Base-by-base conservation (phyloP, 2,797 vertebrate genomes). In the Setipinna tenuifilis region DNA sequence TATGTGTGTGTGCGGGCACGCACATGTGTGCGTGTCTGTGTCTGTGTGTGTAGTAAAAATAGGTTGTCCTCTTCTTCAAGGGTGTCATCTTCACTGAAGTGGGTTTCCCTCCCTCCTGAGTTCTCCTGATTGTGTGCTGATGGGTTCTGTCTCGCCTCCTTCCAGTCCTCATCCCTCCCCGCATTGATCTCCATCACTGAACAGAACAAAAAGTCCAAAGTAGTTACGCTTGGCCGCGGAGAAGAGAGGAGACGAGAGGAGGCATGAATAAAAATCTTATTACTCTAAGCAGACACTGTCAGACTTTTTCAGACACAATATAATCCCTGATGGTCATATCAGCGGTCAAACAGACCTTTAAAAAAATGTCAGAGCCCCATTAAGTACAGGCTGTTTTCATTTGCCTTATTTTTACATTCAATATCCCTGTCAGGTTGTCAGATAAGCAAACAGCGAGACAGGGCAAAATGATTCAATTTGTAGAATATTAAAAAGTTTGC, bases 61-160 rank as follows among this genome's bases (percentile, higher is more conserved):
- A 44, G 71, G 71, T 21, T 75, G 71, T 31, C 71, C 71, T 78
- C 19, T 41, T 78, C 31, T 78, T 31, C 16, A 6, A 31, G 68
- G 31, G 31, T 41, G 71, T 68, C 71, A 44, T 78, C 35, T 41
- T 9, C 21, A 41, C 71, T 78, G 71, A 21, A 78, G 71, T 78
- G 71, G 16, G 31, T 44, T 78, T 19, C 19, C 25, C 71, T 21
- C 31, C 71, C 71, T 78, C 35, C 71, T 9, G 71, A 19, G 71
- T 21, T 16, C 71, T 78, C 71, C 35, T 44, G 71, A 78, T 78
- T 44, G 71, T 78, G 71, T 9, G 6, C 71, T 78, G 71, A 78
- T 41, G 35, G 41, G 0, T 19, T 78, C 0, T 7, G 71, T 44
- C 71, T 78, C 68, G 4, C 17, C 19, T 9, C 2, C 50, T 54